Base-by-base conservation (phyloP, 2,113 vertebrate genomes). In the Thalassoma bifasciatum region DNA sequence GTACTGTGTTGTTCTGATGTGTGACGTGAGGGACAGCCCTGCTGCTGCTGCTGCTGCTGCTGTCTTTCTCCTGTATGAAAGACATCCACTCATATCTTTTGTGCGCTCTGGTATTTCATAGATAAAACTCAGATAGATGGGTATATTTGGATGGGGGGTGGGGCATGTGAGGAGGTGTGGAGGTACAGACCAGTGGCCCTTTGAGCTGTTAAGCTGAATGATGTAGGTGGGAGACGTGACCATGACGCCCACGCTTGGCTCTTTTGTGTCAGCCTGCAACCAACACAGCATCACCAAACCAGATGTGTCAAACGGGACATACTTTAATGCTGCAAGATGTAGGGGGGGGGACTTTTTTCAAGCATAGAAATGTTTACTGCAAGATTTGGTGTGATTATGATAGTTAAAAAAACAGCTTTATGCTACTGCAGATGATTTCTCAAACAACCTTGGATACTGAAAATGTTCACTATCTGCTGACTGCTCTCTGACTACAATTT, bases 191-290 rank as follows among this genome's bases (percentile, higher is more conserved):
- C 81, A 84, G 72, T 80, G 68, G 60, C 57, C 69, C 79, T 85
- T 83, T 86, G 81, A 78, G 86, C 66, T 66, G 85, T 84, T 67
- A 52, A 82, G 71, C 74, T 58, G 24, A 58, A 68, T 34, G 75
- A 60, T 77, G 82, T 84, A 77, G 86, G 84, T 81, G 77, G 83
- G 61, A 60, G 65, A 69, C 23, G 54, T 30, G 79, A 75, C 75
- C 57, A n/a, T 4, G 14, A 52, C 68, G 30, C 86, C 88, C 75
- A 87, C 90, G 66, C 68, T 19, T 30, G 4, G 72, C 66, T 75
- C 67, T 67, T 46, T 77, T 10, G 16, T 77, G 53, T 58, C 64
- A 16, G 30, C 77, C 58, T 78, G 47, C 72, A 60, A 85, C 70
- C 66, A 81, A 79, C 86, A 9, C 65, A 57, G 57, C 40, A 63